phyloP scores from a whole-genome alignment of 30 jellyfish, hydroid and myxozoan species.

The Aurelia coerulea region DNA sequence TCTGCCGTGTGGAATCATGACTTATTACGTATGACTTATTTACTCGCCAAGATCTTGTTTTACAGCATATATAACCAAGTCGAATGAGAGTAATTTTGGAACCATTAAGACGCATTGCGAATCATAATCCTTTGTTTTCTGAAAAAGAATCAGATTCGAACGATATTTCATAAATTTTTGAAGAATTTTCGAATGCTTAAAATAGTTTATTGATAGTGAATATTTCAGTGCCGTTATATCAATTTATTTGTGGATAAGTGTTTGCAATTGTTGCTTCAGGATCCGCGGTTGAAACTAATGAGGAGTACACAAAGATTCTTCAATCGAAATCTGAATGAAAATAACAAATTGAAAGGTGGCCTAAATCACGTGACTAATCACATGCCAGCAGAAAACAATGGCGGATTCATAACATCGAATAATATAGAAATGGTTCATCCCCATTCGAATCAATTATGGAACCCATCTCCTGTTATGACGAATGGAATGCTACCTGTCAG shows the following conservation, averaged over 20 bases:
- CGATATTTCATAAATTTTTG: too few relatives aligned
- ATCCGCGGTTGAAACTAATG: constrained; percentile 85
- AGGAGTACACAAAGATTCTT: constrained; percentile 85
- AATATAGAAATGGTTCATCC: constrained; percentile 42
- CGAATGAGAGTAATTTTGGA: too few relatives aligned
- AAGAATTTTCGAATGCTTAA: too few relatives aligned
- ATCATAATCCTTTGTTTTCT: too few relatives aligned
- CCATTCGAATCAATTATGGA: constrained; percentile 53
- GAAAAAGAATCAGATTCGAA: too few relatives aligned
- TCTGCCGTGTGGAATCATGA: too few relatives aligned
- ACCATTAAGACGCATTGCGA: too few relatives aligned
- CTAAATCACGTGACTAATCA: constrained; percentile 11
- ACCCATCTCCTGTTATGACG: constrained; percentile 54
- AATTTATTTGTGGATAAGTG: neutral
- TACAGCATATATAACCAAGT: too few relatives aligned
- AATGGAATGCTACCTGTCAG: constrained; percentile 47
- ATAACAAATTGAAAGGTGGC: constrained; percentile 19
- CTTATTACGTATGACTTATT: too few relatives aligned
- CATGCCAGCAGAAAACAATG: neutral
- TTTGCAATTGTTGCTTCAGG: constrained; percentile 31
- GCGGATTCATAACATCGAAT: constrained; percentile 34
- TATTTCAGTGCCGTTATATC: neutral
- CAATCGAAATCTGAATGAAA: constrained; percentile 53
- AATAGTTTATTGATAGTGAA: too few relatives aligned
- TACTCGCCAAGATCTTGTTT: too few relatives aligned